phyloP scores from a whole-genome alignment of 1,140 invertebrate genomes.

The Platorchestia sp. region DNA sequence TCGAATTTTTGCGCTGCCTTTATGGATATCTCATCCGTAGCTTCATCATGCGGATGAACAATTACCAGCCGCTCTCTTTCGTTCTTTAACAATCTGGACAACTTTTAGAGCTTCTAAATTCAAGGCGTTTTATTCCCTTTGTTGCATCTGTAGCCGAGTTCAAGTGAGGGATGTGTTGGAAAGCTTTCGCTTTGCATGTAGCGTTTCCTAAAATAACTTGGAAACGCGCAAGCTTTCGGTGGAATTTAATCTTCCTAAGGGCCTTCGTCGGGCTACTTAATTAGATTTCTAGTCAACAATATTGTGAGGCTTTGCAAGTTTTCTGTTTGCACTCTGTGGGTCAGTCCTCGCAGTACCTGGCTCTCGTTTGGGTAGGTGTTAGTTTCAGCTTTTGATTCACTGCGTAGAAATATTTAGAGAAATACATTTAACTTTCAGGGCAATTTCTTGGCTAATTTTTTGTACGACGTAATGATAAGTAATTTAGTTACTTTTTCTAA shows the following conservation, averaged over 20 bases:
- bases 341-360: not conserved
- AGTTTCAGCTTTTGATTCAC: not conserved
- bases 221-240: constrained; percentile 34
- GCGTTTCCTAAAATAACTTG: constrained; percentile 12
- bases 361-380: not conserved
- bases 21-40: constrained; percentile 39
- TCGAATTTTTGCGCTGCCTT: not conserved
- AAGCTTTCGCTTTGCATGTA: constrained; percentile 13
- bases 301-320: constrained; percentile 23
- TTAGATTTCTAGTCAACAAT: constrained; percentile 36
- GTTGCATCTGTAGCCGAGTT: constrained; percentile 28
- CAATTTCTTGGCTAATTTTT: not conserved
- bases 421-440: not conserved
- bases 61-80: constrained; percentile 10
- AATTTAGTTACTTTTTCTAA: not conserved
- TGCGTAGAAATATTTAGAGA: not conserved
- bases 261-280: constrained; percentile 22
- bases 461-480: not conserved
- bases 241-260: constrained; percentile 42
- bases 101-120: constrained; percentile 1
- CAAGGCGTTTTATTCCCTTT: not conserved
- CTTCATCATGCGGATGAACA: constrained; percentile 42
- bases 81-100: not conserved
- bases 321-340: not conserved
- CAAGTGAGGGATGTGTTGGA: not conserved